Conservation (phyloP, 1,140 invertebrate genomes). For the Drosophila eugracilis region DNA sequence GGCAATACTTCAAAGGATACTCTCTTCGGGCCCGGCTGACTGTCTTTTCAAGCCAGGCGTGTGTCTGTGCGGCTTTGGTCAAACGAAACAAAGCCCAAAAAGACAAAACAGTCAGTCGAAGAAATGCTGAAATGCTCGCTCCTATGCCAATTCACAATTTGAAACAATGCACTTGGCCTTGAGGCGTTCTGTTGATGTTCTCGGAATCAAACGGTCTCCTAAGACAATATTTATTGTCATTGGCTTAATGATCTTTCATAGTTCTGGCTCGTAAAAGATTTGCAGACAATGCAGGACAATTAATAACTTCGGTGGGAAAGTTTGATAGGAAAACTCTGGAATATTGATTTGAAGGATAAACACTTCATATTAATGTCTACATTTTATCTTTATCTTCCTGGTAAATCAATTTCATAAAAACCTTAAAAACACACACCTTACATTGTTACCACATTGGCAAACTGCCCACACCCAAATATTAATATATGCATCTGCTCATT, state of each 20-base stretch:
- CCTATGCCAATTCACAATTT: conserved; percentile 46
- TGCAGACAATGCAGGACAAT: not conserved
- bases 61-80: conserved; percentile 44
- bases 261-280: not conserved
- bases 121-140: conserved; percentile 41
- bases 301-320: not conserved
- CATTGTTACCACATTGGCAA: not conserved
- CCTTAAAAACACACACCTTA: not conserved
- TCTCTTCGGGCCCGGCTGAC: conserved; percentile 10
- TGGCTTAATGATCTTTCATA: conserved; percentile 17
- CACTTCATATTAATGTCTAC: not conserved
- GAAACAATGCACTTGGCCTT: conserved; percentile 49
- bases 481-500: conserved; percentile 3
- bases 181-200: conserved; percentile 39
- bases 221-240: conserved; percentile 10
- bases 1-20: conserved; percentile 73
- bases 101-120: conserved; percentile 27
- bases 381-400: not conserved
- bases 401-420: not conserved
- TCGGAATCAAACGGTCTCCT: conserved; percentile 31
- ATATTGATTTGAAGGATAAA: not conserved
- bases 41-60: conserved; percentile 17
- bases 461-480: conserved; percentile 18
- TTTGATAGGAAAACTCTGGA: not conserved
- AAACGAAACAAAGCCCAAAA: conserved; percentile 41